phyloP scores from a whole-genome alignment of 2,113 vertebrate species.

The Anarhynchus alexandrinus region DNA sequence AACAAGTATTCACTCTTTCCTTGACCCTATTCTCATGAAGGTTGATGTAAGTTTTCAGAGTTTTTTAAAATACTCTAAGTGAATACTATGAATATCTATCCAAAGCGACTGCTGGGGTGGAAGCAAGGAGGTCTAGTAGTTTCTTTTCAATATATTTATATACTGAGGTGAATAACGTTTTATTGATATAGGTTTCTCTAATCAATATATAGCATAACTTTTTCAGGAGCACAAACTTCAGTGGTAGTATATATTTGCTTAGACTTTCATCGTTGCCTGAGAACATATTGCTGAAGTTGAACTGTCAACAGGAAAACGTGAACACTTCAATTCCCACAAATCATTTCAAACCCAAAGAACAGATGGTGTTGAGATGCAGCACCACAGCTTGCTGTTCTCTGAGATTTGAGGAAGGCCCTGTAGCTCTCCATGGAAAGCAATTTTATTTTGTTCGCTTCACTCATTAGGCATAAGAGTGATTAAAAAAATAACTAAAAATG shows the following conservation, averaged over 20 bases:
- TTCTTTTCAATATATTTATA: neutral
- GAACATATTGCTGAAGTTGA: conserved; percentile 29
- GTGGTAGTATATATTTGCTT: neutral
- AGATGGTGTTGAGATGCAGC: conserved; percentile 28
- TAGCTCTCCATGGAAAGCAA: neutral
- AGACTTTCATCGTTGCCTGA: neutral
- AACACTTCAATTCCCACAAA: conserved; percentile 37
- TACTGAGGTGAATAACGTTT: neutral
- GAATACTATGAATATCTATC: neutral
- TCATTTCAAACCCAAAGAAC: conserved; percentile 43
- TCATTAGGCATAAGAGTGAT: neutral
- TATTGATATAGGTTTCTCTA: neutral
- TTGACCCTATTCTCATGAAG: neutral
- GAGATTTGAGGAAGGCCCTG: conserved; percentile 27
- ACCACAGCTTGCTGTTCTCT: neutral
- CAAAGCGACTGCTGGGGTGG: neutral
- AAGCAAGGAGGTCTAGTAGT: neutral
- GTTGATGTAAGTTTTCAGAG: neutral
- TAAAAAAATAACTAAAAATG: neutral
- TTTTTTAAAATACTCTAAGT: neutral
- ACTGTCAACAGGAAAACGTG: neutral
- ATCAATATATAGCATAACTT: neutral
- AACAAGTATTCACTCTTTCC: neutral
- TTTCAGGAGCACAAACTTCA: neutral
- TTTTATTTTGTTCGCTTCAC: neutral